Percentiles rank a stretch among this genome's conserved stretches.
Conservation (phyloP, 2,113 vertebrate species). For the Corythornis madagascariensis region DNA sequence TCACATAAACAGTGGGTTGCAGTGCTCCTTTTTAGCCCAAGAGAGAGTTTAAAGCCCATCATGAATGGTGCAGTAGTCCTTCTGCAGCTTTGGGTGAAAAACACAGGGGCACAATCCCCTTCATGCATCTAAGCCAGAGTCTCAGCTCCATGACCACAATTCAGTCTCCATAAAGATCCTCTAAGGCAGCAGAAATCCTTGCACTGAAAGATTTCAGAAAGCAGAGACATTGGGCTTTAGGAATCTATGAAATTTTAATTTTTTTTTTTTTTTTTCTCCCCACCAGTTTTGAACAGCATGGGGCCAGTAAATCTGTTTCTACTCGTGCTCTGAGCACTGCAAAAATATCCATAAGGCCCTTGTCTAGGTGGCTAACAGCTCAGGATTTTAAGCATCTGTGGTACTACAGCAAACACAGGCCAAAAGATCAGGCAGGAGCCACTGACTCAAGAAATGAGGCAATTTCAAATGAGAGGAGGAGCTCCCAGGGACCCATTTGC, state of each 20-base stretch:
- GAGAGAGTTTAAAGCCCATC: not conserved
- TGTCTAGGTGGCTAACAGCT: not conserved
- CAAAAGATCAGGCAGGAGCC: not conserved
- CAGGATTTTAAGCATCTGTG: not conserved
- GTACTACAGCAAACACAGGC: not conserved
- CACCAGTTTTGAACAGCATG: not conserved
- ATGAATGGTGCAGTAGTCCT: not conserved
- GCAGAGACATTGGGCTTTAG: not conserved
- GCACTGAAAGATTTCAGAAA: not conserved
- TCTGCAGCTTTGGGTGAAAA: not conserved
- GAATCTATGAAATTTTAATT: not conserved
- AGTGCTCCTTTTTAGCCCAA: not conserved
- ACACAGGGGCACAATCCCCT: not conserved
- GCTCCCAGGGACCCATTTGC: not conserved
- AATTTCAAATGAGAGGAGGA: not conserved
- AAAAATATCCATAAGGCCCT: not conserved
- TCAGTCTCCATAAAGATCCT: not conserved
- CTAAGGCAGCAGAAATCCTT: not conserved
- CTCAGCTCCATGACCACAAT: rapidly evolving
- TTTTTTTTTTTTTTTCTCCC: not conserved
- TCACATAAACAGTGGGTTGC: not conserved
- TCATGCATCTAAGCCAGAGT: not conserved
- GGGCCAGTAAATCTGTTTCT: not conserved
- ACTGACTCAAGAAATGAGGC: not conserved
- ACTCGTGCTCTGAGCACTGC: not conserved